These are phyloP conservation scores for Saccostrea echinata DNA, from an alignment of 1,140 invertebrate species.

Conservation along the genomic window DNA sequence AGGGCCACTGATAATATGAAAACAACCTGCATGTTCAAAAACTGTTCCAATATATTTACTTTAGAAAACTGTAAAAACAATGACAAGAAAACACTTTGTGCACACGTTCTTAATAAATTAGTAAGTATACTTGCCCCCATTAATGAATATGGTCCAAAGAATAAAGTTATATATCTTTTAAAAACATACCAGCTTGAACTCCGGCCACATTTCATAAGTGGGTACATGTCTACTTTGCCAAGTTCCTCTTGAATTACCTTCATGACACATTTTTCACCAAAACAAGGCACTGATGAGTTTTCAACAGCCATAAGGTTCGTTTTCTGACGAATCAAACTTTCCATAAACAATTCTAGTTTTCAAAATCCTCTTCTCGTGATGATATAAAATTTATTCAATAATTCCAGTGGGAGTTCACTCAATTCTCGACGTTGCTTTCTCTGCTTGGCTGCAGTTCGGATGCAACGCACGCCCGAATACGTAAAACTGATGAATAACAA, in stretches of 20 bases:
- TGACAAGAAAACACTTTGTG: no score
- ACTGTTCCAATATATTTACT: no score
- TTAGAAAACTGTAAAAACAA: no score
- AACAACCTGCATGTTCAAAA: no score
- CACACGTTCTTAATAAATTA: no score
- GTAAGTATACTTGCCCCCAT: no score
- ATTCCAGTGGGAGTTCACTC: neutral
- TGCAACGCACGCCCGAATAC: conserved; percentile 20
- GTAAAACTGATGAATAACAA: neutral
- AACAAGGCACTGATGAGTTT: neutral
- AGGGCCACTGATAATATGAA: no score
- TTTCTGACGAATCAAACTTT: conserved; percentile 10
- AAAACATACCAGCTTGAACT: conserved; percentile 5
- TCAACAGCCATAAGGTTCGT: neutral
- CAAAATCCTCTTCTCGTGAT: neutral
- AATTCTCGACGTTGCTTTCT: neutral
- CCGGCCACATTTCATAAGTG: neutral
- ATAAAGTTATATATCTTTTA: no score
- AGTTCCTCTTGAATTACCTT: neutral
- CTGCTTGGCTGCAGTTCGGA: neutral
- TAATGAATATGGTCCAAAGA: no score
- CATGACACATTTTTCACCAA: neutral
- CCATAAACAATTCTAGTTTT: neutral
- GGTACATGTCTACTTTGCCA: neutral
- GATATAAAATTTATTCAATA: neutral